phyloP scores from a whole-genome alignment of 2,113 vertebrate genomes.

The Melierax canorus region DNA sequence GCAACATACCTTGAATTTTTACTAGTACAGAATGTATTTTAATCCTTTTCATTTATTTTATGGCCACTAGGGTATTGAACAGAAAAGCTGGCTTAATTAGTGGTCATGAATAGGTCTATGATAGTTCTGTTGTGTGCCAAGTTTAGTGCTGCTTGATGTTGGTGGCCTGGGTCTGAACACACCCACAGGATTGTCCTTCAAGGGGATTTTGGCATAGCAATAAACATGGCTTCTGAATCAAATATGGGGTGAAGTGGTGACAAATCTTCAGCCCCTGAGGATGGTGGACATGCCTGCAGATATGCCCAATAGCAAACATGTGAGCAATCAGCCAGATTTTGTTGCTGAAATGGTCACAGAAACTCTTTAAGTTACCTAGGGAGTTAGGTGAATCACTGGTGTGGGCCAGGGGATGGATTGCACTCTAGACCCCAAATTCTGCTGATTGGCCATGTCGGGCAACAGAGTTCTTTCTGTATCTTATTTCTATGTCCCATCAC shows the following conservation, averaged over 20 bases:
- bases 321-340: neutral
- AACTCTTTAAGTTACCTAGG: neutral
- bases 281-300: neutral
- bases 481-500: neutral
- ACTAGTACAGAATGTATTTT: neutral
- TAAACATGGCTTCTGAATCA: neutral
- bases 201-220: neutral
- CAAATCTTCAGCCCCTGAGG: neutral
- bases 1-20: neutral
- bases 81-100: neutral
- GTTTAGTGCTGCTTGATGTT: neutral
- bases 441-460: rapidly evolving
- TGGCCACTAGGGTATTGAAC: neutral
- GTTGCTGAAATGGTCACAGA: neutral
- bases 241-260: neutral
- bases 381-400: rapidly evolving
- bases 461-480: neutral
- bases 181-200: neutral
- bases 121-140: neutral
- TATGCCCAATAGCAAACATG: rapidly evolving
- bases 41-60: neutral
- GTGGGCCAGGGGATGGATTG: neutral
- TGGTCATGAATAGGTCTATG: neutral
- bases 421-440: neutral
- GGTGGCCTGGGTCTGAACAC: rapidly evolving